Conservation (phyloP, 2,113 vertebrate genomes). For the Gymnarchus niloticus region DNA sequence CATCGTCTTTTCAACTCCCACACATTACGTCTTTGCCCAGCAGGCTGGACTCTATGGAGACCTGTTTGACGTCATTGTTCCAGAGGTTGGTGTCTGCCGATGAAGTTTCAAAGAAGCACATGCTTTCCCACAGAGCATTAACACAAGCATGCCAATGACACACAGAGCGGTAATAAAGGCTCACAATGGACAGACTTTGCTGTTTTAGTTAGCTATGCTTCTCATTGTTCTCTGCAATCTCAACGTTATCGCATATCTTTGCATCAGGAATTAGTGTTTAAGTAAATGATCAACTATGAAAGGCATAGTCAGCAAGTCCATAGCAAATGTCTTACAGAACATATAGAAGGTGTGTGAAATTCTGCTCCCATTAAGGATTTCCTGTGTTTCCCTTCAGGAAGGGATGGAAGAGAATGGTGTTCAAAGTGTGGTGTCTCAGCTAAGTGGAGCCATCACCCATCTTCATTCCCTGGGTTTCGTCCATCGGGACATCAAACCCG, state of each 20-base stretch:
- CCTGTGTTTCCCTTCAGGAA: slow-evolving; percentile 36
- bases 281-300: not conserved
- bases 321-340: not conserved
- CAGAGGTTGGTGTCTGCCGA: slow-evolving; percentile 51
- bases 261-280: too few relatives aligned
- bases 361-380: not conserved
- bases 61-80: slow-evolving; percentile 77
- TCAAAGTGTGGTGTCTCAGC: slow-evolving; percentile 73
- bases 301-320: not conserved
- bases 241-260: not conserved
- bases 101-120: not conserved
- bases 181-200: not conserved
- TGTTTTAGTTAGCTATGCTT: not conserved
- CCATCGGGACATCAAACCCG: slow-evolving; percentile 85
- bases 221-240: not conserved
- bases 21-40: slow-evolving; percentile 80
- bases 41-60: slow-evolving; percentile 77
- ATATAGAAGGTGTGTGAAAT: not conserved
- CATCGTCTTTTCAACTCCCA: slow-evolving; percentile 74
- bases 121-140: not conserved
- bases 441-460: slow-evolving; percentile 76
- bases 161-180: not conserved
- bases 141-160: not conserved
- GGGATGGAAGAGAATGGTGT: slow-evolving; percentile 67
- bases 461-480: slow-evolving; percentile 80